Evolutionary conservation across 2,888 invertebrate species (phyloP).

Genomic region (Pseudococcus viburni): DNA sequence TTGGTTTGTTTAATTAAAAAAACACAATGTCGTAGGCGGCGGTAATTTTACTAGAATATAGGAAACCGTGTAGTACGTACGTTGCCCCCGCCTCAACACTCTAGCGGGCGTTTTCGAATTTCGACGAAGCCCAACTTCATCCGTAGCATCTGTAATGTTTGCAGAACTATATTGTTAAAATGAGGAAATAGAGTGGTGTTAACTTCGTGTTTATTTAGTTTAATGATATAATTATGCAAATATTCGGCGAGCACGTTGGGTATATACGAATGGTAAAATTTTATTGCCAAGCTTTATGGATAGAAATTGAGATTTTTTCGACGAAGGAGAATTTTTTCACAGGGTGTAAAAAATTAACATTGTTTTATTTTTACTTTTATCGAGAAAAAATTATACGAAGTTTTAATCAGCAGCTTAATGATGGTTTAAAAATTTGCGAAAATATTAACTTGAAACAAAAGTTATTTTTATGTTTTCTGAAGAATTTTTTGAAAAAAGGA

Average conservation of each 20-base stretch:
- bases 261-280: constrained; percentile 11
- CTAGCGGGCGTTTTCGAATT: background rate
- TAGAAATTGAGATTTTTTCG: background rate
- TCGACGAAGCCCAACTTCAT: constrained; percentile 22
- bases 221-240: constrained; percentile 51
- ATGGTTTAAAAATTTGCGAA: too few species aligned
- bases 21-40: background rate
- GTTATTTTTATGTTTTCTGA: too few species aligned
- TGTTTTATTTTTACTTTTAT: background rate
- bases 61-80: background rate
- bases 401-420: too few species aligned
- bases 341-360: background rate
- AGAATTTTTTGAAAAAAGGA: too few species aligned
- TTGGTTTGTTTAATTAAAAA: constrained; percentile 19
- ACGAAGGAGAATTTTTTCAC: background rate
- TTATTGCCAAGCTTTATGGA: background rate
- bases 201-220: constrained; percentile 52
- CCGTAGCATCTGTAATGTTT: constrained; percentile 22
- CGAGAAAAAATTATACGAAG: background rate
- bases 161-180: constrained; percentile 15
- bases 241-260: background rate
- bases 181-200: constrained; percentile 40
- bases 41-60: constrained; percentile 18
- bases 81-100: background rate
- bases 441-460: too few species aligned